These are phyloP conservation scores for Poeciliopsis infans DNA, from an alignment of 2,797 vertebrate genomes.

Conservation along the genomic window DNA sequence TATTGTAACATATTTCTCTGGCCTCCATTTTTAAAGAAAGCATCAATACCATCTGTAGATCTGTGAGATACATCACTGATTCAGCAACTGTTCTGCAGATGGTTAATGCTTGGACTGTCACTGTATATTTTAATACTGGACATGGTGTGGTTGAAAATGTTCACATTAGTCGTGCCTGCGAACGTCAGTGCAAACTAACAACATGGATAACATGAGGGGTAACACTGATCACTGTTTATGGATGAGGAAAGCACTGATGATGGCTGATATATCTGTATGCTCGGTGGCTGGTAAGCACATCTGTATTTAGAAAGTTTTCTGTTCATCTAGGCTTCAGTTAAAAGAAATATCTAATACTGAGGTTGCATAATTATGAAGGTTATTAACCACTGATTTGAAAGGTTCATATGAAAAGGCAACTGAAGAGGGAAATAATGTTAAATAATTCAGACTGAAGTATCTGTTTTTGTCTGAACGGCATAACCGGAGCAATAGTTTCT, in stretches of 20 bases:
- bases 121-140: slow-evolving; percentile 15
- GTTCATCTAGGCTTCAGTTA: slow-evolving; percentile 5
- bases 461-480: background rate
- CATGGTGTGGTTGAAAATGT: slow-evolving; percentile 8
- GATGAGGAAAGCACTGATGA: slow-evolving; percentile 31
- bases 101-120: slow-evolving; percentile 20
- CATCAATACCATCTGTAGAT: background rate
- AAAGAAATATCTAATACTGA: background rate
- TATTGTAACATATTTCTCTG: background rate
- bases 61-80: background rate
- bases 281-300: slow-evolving; percentile 32
- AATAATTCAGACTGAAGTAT: background rate
- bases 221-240: slow-evolving; percentile 38
- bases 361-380: background rate
- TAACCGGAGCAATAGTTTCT: background rate
- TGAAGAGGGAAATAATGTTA: background rate
- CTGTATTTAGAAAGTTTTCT: slow-evolving; percentile 24
- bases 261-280: slow-evolving; percentile 24
- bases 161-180: slow-evolving; percentile 35
- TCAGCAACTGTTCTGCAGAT: slow-evolving; percentile 9
- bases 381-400: background rate
- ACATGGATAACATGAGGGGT: slow-evolving; percentile 38
- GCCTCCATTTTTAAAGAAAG: background rate
- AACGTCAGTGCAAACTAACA: slow-evolving; percentile 23
- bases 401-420: background rate